Percentiles rank a stretch among this genome's conserved stretches.
Conservation (phyloP, 30 jellyfish, hydroid and myxozoan species). For the Rhopilema esculentum region DNA sequence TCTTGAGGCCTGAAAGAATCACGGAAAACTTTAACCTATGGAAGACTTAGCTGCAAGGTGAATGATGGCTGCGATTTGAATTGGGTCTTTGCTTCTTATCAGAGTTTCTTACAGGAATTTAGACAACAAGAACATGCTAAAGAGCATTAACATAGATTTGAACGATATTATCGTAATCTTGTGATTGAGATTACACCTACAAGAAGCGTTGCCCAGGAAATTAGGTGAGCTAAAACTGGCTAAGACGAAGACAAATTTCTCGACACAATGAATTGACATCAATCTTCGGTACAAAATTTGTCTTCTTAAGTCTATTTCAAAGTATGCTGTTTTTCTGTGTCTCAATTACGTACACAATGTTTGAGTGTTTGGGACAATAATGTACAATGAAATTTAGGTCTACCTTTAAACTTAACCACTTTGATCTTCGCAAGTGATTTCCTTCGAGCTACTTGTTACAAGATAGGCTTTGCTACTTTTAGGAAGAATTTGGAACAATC, state of each 20-base stretch:
- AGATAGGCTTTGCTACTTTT: too few relatives aligned
- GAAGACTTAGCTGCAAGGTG: background rate
- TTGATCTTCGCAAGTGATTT: too few relatives aligned
- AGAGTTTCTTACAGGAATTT: background rate
- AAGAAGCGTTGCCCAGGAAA: background rate
- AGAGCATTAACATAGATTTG: background rate
- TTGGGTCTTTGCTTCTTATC: background rate
- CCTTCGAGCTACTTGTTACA: too few relatives aligned
- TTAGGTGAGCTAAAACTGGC: background rate
- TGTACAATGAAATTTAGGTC: too few relatives aligned
- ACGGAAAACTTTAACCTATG: background rate
- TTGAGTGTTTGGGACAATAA: too few relatives aligned
- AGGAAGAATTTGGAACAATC: too few relatives aligned
- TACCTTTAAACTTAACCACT: too few relatives aligned
- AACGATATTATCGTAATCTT: background rate
- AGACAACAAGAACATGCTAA: background rate
- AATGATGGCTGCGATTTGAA: background rate
- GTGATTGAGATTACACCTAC: background rate
- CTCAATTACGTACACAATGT: too few relatives aligned
- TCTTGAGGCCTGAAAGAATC: background rate
- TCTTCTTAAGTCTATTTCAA: background rate
- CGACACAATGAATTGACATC: background rate
- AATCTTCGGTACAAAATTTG: background rate
- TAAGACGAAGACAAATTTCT: background rate
- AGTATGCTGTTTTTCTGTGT: background rate